phyloP scores from a whole-genome alignment of 2,113 vertebrate species.

The Brachypodius melanocephalos region DNA sequence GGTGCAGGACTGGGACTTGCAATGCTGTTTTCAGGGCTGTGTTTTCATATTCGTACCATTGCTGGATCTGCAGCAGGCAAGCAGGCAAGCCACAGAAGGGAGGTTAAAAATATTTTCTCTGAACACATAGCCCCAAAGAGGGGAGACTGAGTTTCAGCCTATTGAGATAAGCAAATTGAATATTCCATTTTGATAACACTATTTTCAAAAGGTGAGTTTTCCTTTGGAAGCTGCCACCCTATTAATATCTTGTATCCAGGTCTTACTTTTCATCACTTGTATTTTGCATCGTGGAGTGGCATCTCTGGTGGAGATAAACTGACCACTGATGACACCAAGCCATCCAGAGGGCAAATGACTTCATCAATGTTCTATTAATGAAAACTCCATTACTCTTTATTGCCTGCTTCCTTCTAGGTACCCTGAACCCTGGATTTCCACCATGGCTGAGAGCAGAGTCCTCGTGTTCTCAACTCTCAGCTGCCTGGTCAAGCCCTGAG shows the following conservation, averaged over 20 bases:
- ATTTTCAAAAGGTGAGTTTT: not conserved
- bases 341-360: not conserved
- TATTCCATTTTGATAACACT: not conserved
- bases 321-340: not conserved
- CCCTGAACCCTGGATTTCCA: not conserved
- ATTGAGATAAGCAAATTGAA: not conserved
- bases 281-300: not conserved
- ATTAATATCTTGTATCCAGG: not conserved
- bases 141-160: not conserved
- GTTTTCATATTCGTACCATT: not conserved
- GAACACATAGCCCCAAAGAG: not conserved
- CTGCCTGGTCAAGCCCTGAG: not conserved
- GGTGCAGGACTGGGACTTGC: not conserved
- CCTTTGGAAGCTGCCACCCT: not conserved
- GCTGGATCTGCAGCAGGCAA: not conserved
- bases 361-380: not conserved
- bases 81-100: not conserved
- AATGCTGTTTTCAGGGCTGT: not conserved
- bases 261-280: not conserved
- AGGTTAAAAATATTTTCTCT: not conserved
- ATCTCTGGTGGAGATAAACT: not conserved
- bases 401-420: not conserved
- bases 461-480: not conserved
- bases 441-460: not conserved
- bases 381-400: not conserved